phyloP scores from a whole-genome alignment of 2,888 invertebrate genomes.

The Pachymerium ferrugineum region DNA sequence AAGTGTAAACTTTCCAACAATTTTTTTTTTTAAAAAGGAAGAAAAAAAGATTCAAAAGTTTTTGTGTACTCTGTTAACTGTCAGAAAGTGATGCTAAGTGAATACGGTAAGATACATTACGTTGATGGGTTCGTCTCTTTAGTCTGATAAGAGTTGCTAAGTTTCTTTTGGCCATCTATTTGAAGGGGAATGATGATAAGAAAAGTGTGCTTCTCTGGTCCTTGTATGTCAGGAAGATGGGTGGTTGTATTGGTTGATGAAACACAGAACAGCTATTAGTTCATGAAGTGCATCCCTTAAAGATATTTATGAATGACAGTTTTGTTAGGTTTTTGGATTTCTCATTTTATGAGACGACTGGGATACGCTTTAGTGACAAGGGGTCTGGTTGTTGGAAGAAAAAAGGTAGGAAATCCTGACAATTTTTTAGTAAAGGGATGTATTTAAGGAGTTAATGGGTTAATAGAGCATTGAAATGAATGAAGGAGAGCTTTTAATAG shows the following conservation, averaged over 20 bases:
- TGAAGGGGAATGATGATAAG: neutral
- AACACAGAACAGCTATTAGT: neutral
- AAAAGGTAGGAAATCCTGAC: too few relatives aligned
- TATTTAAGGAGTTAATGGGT: neutral
- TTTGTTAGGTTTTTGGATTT: too few relatives aligned
- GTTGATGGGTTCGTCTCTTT: neutral
- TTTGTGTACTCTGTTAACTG: neutral
- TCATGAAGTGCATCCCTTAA: neutral
- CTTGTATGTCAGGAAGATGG: slow-evolving; percentile 1
- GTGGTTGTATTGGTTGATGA: neutral
- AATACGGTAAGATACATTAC: neutral
- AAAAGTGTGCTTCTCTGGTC: neutral
- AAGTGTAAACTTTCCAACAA: too few relatives aligned
- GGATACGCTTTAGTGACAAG: neutral
- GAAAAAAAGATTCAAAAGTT: neutral
- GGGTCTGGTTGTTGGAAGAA: neutral
- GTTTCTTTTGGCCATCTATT: neutral
- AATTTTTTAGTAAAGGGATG: neutral
- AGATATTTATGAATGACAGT: neutral
- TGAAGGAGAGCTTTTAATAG: neutral
- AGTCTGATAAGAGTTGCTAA: neutral
- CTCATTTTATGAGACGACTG: too few relatives aligned
- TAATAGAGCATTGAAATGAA: neutral
- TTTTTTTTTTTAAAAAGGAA: neutral
- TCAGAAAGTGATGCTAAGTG: slow-evolving; percentile 10